Evolutionary conservation across 2,888 invertebrate genomes (phyloP), one percentile per base, ranked within the genome.

Genomic region (Sesamia inferens): DNA sequence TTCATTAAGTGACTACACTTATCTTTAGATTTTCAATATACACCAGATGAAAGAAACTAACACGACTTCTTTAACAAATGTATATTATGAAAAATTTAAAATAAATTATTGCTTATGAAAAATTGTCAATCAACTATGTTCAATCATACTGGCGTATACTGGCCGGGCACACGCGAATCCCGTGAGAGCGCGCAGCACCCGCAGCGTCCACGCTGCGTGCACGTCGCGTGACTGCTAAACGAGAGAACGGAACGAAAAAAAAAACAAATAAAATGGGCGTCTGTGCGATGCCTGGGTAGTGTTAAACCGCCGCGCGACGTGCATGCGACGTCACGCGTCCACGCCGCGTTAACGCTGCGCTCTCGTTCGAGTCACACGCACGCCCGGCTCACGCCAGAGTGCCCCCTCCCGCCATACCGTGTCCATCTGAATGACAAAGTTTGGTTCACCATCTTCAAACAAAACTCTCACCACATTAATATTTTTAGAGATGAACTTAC

Each of bases 401-500:
- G 76, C 69, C 71, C 31, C 65, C 48, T 71, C 57, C 65, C 71
- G 77, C 80, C 83, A 83, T 83, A 82, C 81, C 81, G 82, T 81
- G 81, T 82, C 81, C 81, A 81, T 81, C 81, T 81, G 81, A 78
- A 76, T 79, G 81, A 79, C 47, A 71, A 65, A 75, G 61, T 75
- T 63, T 67, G 47, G 54, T 80, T 76, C 79, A 82, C 79, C 72
- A 84, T 81, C 80, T 62, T 78, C 68, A 66, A 74, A 71, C 75
- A 76, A 70, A 39, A 71, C 39, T 76, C 58, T 22, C 42, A 76
- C 71, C 7, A 62, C n/a, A 75, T 68, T 48, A n/a, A 61, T 0
- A 51, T 57, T 54, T n/a, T 47, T 63, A 61, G 47, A 72, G 39
- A 22, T 67, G 8, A 78, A 93, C 96, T 96, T 96, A 98, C 99